Evolutionary conservation across 2,797 vertebrate genomes (phyloP).

Genomic region (Apodemus agrarius): DNA sequence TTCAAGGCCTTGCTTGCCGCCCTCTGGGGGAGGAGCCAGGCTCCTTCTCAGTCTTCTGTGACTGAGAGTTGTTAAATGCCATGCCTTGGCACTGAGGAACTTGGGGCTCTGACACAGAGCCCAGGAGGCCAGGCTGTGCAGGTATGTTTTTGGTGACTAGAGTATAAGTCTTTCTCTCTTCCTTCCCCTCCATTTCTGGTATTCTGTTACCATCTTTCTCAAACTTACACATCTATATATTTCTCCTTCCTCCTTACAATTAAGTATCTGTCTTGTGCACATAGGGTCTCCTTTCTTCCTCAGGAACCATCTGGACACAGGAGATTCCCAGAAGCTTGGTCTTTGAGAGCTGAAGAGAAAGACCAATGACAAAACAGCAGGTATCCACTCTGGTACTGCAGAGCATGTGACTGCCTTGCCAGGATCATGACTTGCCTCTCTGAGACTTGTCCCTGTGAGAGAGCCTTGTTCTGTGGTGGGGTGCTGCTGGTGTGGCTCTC

Average conservation of each 20-base stretch:
- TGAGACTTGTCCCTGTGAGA: neutral
- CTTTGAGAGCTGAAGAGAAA: rapidly evolving
- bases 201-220: neutral
- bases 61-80: neutral
- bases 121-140: neutral
- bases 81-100: neutral
- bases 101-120: neutral
- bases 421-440: too few relatives aligned
- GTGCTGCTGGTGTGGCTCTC: neutral
- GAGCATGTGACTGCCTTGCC: neutral
- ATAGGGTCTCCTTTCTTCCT: neutral
- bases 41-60: neutral
- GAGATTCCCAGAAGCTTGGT: neutral
- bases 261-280: neutral
- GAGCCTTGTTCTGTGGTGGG: neutral
- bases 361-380: neutral
- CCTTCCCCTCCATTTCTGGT: neutral
- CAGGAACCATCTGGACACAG: neutral
- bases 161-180: neutral
- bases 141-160: slow-evolving; percentile 16
- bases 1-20: neutral
- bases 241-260: neutral
- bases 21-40: neutral
- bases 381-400: neutral
- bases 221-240: neutral